A percentile compares a stretch with the other conserved stretches of the same genome.
phyloP scores from a whole-genome alignment of 2,113 vertebrate species.

The Halichoerus grypus region DNA sequence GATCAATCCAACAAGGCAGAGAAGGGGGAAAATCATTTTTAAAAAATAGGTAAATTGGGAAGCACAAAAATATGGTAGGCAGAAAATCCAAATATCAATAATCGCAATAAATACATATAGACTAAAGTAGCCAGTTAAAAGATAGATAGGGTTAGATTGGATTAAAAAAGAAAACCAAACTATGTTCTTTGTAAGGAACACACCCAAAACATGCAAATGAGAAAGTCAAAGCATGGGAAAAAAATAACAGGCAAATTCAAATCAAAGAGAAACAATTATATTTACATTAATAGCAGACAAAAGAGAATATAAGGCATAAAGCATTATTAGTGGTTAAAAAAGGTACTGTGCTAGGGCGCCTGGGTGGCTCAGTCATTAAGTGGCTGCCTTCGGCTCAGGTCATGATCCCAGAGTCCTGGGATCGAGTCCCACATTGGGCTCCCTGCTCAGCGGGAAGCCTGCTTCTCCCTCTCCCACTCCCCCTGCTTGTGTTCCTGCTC shows the following conservation, averaged over 20 bases:
- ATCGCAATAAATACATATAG: background rate
- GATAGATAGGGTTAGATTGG: background rate
- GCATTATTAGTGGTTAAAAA: slow-evolving; percentile 27
- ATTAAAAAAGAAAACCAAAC: slow-evolving; percentile 32
- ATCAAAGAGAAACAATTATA: slow-evolving; percentile 16
- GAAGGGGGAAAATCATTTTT: background rate
- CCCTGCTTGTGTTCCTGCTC: too few relatives aligned
- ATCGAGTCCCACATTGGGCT: too few relatives aligned
- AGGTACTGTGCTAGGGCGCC: background rate
- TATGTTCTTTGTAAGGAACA: background rate
- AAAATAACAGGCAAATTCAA: background rate
- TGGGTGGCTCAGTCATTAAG: too few relatives aligned
- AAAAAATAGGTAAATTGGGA: background rate
- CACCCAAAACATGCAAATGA: background rate
- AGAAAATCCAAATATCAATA: background rate
- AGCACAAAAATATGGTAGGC: background rate
- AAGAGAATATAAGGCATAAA: slow-evolving; percentile 15
- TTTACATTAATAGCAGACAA: slow-evolving; percentile 20
- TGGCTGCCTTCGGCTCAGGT: too few relatives aligned
- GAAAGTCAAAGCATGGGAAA: background rate
- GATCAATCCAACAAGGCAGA: background rate
- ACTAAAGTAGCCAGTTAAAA: slow-evolving; percentile 16
- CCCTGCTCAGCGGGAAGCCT: too few relatives aligned
- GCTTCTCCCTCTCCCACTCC: too few relatives aligned
- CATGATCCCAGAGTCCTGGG: too few relatives aligned